Evolutionary conservation across 2,113 vertebrate species (phyloP).

Genomic region (Salvator merianae): DNA sequence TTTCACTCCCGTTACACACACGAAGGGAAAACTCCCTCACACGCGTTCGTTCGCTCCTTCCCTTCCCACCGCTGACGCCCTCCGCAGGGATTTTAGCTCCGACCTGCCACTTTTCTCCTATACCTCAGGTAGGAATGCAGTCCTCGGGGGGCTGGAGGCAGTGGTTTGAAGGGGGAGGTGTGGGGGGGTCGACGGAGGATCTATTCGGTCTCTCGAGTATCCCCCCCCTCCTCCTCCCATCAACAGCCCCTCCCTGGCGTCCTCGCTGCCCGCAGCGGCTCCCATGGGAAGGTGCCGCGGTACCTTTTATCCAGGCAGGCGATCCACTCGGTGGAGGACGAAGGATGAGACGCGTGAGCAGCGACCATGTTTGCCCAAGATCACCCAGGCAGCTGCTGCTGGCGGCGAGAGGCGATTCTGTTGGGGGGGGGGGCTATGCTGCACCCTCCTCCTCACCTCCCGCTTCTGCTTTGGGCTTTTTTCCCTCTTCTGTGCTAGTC

Average conservation of each 20-base stretch:
- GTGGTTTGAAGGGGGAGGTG: not conserved
- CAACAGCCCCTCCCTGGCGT: not conserved
- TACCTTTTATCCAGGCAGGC: conserved; percentile 96
- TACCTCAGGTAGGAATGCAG: not conserved
- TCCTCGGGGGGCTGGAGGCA: conserved; percentile 23
- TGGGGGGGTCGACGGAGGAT: too few species aligned
- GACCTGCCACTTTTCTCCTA: conserved; percentile 25
- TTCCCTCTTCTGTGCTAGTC: too few species aligned
- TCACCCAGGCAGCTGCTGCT: conserved; percentile 11
- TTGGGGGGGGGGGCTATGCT: conserved; percentile 1
- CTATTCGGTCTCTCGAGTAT: not conserved
- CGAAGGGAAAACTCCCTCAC: not conserved
- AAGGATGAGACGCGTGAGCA: conserved; percentile 85
- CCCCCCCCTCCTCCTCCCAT: not conserved
- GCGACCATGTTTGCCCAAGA: conserved; percentile 87
- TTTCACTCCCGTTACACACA: not conserved
- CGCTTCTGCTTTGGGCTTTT: too few species aligned
- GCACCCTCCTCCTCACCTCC: too few species aligned
- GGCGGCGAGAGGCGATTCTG: not conserved
- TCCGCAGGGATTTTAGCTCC: not conserved
- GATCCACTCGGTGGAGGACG: conserved; percentile 91
- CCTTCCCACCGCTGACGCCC: not conserved
- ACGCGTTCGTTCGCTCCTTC: not conserved
- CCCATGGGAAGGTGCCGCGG: not conserved
- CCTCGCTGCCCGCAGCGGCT: conserved; percentile 21